Conservation (phyloP, 1,140 invertebrate species). For the Bombus impatiens region DNA sequence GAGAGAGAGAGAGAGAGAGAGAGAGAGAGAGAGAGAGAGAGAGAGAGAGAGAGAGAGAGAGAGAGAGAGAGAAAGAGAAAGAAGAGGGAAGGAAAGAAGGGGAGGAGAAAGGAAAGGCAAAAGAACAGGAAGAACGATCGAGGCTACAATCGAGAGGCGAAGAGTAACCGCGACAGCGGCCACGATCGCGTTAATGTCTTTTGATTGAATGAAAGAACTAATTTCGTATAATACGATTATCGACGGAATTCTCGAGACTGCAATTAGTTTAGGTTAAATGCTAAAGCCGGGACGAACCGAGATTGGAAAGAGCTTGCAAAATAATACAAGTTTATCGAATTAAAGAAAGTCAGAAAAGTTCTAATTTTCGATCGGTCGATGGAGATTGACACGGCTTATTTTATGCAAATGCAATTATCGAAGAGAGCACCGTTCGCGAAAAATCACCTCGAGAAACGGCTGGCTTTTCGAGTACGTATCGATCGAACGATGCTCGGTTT, state of each 20-base stretch:
- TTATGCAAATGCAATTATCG: slow-evolving; percentile 9
- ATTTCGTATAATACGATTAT: slow-evolving; percentile 59
- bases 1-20: background rate
- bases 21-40: too few species aligned
- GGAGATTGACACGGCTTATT: slow-evolving; percentile 34
- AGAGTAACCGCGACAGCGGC: slow-evolving; percentile 6
- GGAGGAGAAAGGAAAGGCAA: background rate
- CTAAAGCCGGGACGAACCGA: background rate
- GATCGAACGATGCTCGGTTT: background rate
- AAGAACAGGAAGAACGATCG: background rate
- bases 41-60: background rate
- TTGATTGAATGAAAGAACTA: slow-evolving; percentile 39
- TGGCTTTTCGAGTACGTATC: background rate
- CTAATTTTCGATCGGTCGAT: slow-evolving; percentile 26
- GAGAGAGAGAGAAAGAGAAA: background rate
- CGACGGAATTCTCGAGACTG: slow-evolving; percentile 34
- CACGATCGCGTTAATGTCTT: slow-evolving; percentile 32
- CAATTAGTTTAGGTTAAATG: slow-evolving; percentile 54
- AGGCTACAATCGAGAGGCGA: background rate
- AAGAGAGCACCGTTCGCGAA: background rate
- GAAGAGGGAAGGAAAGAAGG: too few species aligned
- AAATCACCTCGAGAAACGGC: slow-evolving; percentile 16
- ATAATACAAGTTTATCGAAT: slow-evolving; percentile 29
- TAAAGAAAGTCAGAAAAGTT: slow-evolving; percentile 28
- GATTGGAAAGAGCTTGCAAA: slow-evolving; percentile 4